Evolutionary conservation across 2,113 vertebrate species (phyloP).

Genomic region (Mungos mungo): DNA sequence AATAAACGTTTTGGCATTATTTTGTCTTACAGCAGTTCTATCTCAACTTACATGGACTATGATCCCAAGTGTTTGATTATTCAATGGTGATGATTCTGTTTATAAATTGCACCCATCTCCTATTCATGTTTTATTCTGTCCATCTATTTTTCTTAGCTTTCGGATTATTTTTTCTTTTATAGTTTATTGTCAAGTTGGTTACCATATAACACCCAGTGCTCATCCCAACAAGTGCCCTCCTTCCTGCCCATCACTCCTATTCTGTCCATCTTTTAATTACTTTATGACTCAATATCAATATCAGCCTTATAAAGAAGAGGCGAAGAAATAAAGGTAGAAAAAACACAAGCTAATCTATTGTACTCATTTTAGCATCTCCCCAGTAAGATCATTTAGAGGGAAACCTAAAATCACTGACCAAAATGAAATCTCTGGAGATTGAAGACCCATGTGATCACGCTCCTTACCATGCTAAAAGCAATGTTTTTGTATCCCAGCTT

Average conservation of each 20-base stretch:
- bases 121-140: conserved; percentile 14
- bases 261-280: not conserved
- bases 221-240: too few species aligned
- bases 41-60: not conserved
- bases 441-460: not conserved
- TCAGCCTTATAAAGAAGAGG: not conserved
- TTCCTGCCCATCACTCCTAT: not conserved
- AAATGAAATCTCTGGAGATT: conserved; percentile 9
- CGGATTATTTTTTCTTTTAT: too few species aligned
- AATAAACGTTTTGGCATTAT: not conserved
- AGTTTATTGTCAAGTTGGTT: too few species aligned
- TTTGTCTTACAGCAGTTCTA: not conserved
- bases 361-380: conserved; percentile 11
- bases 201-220: too few species aligned
- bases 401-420: conserved; percentile 28
- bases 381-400: not conserved
- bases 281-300: not conserved
- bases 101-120: not conserved
- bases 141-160: not conserved
- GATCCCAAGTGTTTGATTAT: not conserved
- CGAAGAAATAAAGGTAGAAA: conserved; percentile 7
- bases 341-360: not conserved
- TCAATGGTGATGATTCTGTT: not conserved
- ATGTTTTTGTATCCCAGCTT: conserved; percentile 18
- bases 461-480: conserved; percentile 14